Conservation (phyloP, 2,113 vertebrate genomes). For the Silurus glanis region DNA sequence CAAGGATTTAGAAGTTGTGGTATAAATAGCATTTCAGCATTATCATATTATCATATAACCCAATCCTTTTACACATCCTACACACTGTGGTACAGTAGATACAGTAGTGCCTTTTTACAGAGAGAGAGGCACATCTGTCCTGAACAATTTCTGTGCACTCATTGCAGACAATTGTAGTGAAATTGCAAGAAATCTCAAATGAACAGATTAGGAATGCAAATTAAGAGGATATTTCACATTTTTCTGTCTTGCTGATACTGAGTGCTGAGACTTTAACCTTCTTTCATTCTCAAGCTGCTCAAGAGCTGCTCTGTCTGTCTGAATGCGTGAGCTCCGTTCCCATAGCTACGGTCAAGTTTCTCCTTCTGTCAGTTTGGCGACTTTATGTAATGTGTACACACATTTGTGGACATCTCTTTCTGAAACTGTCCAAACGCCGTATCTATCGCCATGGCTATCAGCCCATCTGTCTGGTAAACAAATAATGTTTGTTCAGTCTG, state of each 20-base stretch:
- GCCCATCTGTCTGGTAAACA: conserved; percentile 44
- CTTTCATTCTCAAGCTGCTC: conserved; percentile 19
- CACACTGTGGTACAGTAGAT: neutral
- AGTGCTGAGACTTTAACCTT: neutral
- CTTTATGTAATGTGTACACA: conserved; percentile 52
- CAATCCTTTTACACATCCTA: neutral
- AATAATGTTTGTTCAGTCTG: neutral
- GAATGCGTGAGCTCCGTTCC: conserved; percentile 41
- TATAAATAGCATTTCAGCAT: neutral
- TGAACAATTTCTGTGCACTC: neutral
- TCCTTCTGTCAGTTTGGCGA: conserved; percentile 41
- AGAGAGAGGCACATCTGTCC: neutral
- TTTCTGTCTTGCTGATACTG: neutral
- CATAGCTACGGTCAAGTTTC: conserved; percentile 43
- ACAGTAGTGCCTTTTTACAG: neutral
- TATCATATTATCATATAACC: neutral
- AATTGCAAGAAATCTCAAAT: neutral
- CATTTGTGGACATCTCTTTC: conserved; percentile 3
- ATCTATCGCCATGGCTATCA: conserved; percentile 44
- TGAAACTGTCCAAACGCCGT: conserved; percentile 1
- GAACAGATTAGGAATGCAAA: neutral
- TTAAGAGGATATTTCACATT: neutral
- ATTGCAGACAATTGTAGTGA: neutral
- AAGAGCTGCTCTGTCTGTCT: conserved; percentile 14
- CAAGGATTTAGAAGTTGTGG: neutral